Percentiles rank a stretch among this genome's conserved stretches.
Evolutionary conservation across 2,888 invertebrate species (phyloP).

Genomic region (Tanytarsus gracilentus): DNA sequence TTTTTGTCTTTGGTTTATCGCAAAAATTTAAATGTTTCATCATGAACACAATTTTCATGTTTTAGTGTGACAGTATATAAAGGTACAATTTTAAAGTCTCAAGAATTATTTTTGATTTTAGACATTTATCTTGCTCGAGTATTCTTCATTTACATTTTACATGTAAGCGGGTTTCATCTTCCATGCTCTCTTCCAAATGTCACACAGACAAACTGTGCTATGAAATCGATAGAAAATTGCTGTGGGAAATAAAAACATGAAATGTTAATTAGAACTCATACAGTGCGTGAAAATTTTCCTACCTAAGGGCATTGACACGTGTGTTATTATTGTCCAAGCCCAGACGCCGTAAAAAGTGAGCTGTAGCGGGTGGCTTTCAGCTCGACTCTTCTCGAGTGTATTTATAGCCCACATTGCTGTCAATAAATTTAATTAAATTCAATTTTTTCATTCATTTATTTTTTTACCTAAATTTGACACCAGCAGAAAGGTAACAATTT

Average conservation of each 20-base stretch:
- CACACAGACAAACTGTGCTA: constrained; percentile 89
- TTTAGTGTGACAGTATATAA: no score
- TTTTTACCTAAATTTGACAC: constrained; percentile 60
- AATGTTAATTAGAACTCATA: constrained; percentile 33
- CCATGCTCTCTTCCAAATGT: constrained; percentile 93
- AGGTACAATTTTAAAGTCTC: no score
- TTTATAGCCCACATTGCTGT: constrained; percentile 88
- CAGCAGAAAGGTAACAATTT: constrained; percentile 84
- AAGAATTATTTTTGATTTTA: no score
- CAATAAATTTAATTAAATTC: neutral
- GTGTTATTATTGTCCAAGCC: constrained; percentile 94
- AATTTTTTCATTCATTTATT: neutral
- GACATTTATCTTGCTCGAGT: neutral
- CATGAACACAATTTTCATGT: no score
- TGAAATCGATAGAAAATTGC: constrained; percentile 93
- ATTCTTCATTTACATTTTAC: constrained; percentile 44
- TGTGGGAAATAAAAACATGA: neutral
- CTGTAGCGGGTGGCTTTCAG: constrained; percentile 86
- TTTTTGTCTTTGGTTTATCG: no score
- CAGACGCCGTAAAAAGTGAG: constrained; percentile 84
- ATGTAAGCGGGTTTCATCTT: constrained; percentile 82
- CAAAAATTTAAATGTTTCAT: no score
- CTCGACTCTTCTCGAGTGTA: constrained; percentile 81
- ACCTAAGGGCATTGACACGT: constrained; percentile 76
- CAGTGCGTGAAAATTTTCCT: neutral